Evolutionary conservation across 1,140 invertebrate species (phyloP), one percentile per base, ranked within the genome.

Genomic region (Drosophila pseudoananassae): DNA sequence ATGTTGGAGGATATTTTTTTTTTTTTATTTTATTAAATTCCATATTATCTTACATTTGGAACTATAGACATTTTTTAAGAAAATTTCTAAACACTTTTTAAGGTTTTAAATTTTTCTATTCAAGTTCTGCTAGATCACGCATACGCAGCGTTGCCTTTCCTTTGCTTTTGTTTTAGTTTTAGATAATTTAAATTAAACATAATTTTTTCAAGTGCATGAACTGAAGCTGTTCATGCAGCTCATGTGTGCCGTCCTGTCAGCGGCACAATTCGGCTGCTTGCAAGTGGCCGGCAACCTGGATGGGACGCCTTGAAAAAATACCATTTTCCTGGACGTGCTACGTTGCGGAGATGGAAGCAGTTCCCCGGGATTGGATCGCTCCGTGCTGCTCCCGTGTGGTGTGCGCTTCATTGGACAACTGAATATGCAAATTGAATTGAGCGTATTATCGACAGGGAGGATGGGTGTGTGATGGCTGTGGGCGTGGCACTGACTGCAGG

Each of bases 351-450:
- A 17, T 49, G n/a, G 58, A 23, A 23, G 29, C 27, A 47, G 20
- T 46, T 46, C 17, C 12, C 2, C 23, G 12, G 64, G 50, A 68
- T 68, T 68, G 65, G 45, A 38, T 38, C 40, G 15, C 14, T 4
- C 14, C 23, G 36, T 23, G 58, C 36, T 73, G 50, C 53, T 52
- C 29, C 52, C 54, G 51, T 74, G 75, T 75, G 75, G 71, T 77
- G 73, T 73, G 59, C 83, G 83, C 83, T 88, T 88, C 83, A 88
- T 88, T 88, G 83, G 78, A 88, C 83, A 88, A 88, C 83, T 88
- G 83, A 88, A 88, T 88, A 88, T 88, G 83, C 83, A 88, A 88
- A 88, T 88, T 88, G 83, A 88, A 88, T 88, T 89, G 83, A 88
- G 84, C 84, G 83, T 88, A 88, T 88, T 88, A 88, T 89, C 83